Conservation (phyloP, 2,888 invertebrate genomes). For the Coelopa pilipes region DNA sequence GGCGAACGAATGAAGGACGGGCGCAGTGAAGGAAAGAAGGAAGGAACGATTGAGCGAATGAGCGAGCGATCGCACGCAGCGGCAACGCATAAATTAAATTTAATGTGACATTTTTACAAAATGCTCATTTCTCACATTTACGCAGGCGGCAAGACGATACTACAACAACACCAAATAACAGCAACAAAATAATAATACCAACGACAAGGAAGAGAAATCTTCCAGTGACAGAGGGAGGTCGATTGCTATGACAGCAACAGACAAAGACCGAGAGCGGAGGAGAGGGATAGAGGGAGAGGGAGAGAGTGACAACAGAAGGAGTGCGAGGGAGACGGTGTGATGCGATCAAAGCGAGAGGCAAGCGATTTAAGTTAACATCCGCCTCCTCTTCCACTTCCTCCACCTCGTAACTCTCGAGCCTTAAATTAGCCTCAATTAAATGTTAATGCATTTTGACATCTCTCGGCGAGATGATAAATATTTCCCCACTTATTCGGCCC, state of each 20-base stretch:
- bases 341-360: constrained; percentile 16
- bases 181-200: constrained; percentile 26
- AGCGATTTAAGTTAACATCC: constrained; percentile 5
- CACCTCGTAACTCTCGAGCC: constrained; percentile 48
- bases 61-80: constrained; percentile 43
- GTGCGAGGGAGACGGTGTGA: not conserved
- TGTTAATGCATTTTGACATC: constrained; percentile 66
- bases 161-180: constrained; percentile 21
- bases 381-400: not conserved
- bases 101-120: constrained; percentile 66
- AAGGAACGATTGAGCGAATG: not conserved
- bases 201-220: too few relatives aligned
- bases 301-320: too few relatives aligned
- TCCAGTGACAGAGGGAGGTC: too few relatives aligned
- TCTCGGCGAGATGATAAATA: constrained; percentile 18
- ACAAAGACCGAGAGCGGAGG: constrained; percentile 20
- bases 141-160: too few relatives aligned
- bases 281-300: too few relatives aligned
- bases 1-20: too few relatives aligned
- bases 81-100: constrained; percentile 62
- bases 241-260: constrained; percentile 13
- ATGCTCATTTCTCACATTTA: constrained; percentile 63
- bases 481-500: constrained; percentile 12
- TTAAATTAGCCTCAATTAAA: constrained; percentile 65
- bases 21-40: too few relatives aligned